Evolutionary conservation across 1,140 invertebrate genomes (phyloP).

Genomic region (Trichonephila inaurata): DNA sequence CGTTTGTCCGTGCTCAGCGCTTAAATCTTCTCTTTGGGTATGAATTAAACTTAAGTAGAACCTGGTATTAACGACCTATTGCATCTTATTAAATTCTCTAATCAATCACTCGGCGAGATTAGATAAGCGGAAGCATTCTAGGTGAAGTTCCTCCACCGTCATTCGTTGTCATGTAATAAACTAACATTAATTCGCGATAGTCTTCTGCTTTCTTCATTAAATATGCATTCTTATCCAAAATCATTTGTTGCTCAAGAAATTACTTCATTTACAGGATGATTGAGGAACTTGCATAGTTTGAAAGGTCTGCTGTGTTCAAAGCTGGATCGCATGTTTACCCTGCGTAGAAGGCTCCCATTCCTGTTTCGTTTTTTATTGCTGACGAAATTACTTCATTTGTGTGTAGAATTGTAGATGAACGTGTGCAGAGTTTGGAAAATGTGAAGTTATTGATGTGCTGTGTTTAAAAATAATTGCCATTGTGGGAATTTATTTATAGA

Average conservation of each 20-base stretch:
- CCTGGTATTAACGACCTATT: not conserved
- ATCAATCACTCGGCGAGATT: slow-evolving; percentile 15
- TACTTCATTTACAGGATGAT: not conserved
- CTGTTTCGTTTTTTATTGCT: too few relatives aligned
- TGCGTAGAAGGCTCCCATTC: too few relatives aligned
- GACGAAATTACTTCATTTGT: too few relatives aligned
- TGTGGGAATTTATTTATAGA: too few relatives aligned
- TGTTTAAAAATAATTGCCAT: too few relatives aligned
- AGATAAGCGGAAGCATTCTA: slow-evolving; percentile 6
- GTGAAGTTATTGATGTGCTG: too few relatives aligned
- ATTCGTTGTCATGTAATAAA: slow-evolving; percentile 17
- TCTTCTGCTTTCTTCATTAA: slow-evolving; percentile 12
- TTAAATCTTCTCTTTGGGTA: not conserved
- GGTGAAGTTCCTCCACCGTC: not conserved
- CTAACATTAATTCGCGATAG: not conserved
- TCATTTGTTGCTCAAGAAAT: not conserved
- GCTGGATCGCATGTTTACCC: too few relatives aligned
- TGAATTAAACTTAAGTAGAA: slow-evolving; percentile 4
- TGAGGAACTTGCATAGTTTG: not conserved
- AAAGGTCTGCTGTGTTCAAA: too few relatives aligned
- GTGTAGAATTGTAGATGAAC: too few relatives aligned
- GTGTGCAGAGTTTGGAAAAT: too few relatives aligned
- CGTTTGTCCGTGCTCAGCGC: not conserved
- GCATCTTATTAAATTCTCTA: slow-evolving; percentile 17
- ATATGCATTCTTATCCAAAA: not conserved